Percentiles rank a stretch among this genome's conserved stretches.
These are phyloP conservation scores for Hormaphis cornu DNA, from an alignment of 1,140 invertebrate genomes.

Conservation along the genomic window DNA sequence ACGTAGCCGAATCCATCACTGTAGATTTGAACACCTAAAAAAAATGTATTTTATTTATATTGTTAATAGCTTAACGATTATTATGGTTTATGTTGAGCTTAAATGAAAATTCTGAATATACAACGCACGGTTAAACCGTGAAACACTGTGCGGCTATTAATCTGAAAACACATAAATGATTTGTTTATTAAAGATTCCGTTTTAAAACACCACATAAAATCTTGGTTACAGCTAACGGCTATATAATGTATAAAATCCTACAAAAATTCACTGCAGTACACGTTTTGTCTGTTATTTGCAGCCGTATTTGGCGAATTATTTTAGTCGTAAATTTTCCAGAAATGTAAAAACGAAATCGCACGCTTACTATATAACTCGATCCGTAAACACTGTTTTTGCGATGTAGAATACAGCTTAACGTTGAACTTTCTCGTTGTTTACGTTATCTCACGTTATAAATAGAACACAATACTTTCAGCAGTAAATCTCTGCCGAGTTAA, in stretches of 20 bases:
- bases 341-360: not conserved
- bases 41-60: not conserved
- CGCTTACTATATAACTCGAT: not conserved
- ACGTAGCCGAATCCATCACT: not conserved
- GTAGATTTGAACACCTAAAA: slow-evolving; percentile 10
- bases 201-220: no score
- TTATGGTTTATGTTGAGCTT: not conserved
- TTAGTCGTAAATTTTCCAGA: not conserved
- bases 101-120: not conserved
- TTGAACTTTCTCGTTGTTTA: not conserved
- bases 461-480: not conserved
- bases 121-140: no score
- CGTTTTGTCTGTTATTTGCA: no score
- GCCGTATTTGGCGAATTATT: no score
- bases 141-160: no score
- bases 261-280: no score
- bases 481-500: not conserved
- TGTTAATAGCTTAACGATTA: not conserved
- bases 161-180: no score
- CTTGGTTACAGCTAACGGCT: no score
- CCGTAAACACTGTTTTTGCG: not conserved
- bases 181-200: no score
- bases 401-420: not conserved
- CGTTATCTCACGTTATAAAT: not conserved
- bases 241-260: no score